These are phyloP conservation scores for Peromyscus nudipes DNA, from an alignment of 2,797 vertebrate genomes.

Conservation along the genomic window DNA sequence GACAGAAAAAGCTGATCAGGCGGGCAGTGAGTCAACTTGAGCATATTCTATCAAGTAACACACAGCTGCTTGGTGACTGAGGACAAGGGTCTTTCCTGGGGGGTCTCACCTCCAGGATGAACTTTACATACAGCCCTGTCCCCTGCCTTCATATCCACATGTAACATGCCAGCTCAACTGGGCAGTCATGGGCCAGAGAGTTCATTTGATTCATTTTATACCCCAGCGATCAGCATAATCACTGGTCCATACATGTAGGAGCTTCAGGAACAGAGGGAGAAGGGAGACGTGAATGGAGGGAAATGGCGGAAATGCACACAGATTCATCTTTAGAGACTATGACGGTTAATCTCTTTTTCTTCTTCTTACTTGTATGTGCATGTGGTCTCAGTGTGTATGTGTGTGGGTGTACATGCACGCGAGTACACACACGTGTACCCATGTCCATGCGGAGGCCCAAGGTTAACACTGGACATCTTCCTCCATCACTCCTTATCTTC, in stretches of 20 bases:
- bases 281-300: not conserved
- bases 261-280: not conserved
- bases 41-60: not conserved
- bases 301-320: not conserved
- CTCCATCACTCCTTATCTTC: not conserved
- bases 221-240: not conserved
- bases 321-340: not conserved
- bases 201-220: not conserved
- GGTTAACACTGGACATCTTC: not conserved
- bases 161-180: not conserved
- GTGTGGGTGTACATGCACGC: not conserved
- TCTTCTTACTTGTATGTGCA: not conserved
- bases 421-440: not conserved
- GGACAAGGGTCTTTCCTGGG: not conserved
- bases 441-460: not conserved
- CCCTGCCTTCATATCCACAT: not conserved
- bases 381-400: not conserved
- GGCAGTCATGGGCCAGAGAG: not conserved
- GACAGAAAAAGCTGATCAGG: not conserved
- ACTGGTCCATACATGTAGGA: not conserved
- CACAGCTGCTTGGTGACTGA: accelerated
- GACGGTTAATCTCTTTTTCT: not conserved
- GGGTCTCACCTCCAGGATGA: too few species aligned
- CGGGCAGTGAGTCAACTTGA: not conserved
- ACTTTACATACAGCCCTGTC: accelerated